Base-by-base conservation (phyloP, 1,140 invertebrate genomes). In the Dysdera silvatica region DNA sequence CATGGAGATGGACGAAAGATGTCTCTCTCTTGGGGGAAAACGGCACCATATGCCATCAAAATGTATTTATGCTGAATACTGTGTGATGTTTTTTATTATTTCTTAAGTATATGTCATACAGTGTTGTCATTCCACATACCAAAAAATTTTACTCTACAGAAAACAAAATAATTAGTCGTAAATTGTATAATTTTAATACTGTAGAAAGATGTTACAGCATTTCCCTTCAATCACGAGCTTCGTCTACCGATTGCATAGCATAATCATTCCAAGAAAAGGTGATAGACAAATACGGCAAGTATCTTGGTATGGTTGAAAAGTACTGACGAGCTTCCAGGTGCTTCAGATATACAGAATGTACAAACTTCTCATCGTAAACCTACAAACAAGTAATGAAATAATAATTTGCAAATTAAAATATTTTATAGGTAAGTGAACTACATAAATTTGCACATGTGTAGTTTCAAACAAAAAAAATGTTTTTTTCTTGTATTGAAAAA, bases 281-380 rank as follows among this genome's bases (percentile, higher is more conserved):
- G 26, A 29, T 28, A 24, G 31, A 49, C 10, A 49, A 28, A 28
- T 52, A 61, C 33, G 58, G 58, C 18, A 52, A 53, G 45, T 52
- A 61, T 61, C 58, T 52, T 18, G 58, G 58, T 43, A 61, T 61
- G 3, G 33, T 43, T 37, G 58, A 31, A 52, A 61, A 61, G 26
- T 61, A 61, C 24, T 18, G 41, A 41, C 47, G 52, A 14, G 58
- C 58, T 61, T 52, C 58, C 53, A 28, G 26, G 33, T 61, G 48
- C 10, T 33, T 61, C 32, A 43, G 58, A 12, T 18, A 28, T 4
- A 43, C 49, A 61, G 14, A n/a, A 26, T 41, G 18, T 29, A 43
- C 53, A 43, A 61, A 61, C 23, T 43, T 61, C 16, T 53, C 18
- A 24, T 61, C 58, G 45, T 53, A 61, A 16, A 41, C 43, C 58